Percentiles rank a stretch among this genome's conserved stretches.
Conservation (phyloP, 2,888 invertebrate species). For the Drosophila koepferae region DNA sequence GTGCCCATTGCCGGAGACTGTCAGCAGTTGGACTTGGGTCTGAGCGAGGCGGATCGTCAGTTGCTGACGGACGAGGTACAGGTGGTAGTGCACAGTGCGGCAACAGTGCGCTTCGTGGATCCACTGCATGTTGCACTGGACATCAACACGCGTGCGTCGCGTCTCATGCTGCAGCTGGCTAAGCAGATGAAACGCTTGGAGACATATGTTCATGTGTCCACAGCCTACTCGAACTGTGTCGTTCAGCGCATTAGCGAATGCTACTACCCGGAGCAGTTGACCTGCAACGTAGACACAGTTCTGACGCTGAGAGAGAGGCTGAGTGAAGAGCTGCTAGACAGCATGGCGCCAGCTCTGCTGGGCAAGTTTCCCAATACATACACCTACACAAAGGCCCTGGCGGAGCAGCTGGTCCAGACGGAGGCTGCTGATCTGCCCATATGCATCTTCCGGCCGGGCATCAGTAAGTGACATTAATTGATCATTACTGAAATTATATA, state of each 20-base stretch:
- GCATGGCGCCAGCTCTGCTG: conserved; percentile 72
- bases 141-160: conserved; percentile 89
- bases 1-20: conserved; percentile 84
- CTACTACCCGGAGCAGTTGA: conserved; percentile 82
- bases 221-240: conserved; percentile 89
- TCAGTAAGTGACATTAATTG: conserved; percentile 85
- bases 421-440: conserved; percentile 87
- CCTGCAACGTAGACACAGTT: conserved; percentile 82
- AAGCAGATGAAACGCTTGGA: conserved; percentile 86
- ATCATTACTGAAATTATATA: neutral
- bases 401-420: conserved; percentile 87
- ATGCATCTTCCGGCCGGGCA: conserved; percentile 90
- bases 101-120: conserved; percentile 93
- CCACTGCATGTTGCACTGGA: conserved; percentile 88
- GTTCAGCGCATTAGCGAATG: conserved; percentile 82
- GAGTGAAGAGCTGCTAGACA: conserved; percentile 82
- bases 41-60: conserved; percentile 81
- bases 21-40: conserved; percentile 81
- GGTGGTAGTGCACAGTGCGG: conserved; percentile 94
- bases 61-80: conserved; percentile 83
- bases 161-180: conserved; percentile 88
- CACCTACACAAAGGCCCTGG: conserved; percentile 90
- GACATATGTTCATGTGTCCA: conserved; percentile 88
- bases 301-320: conserved; percentile 78
- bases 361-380: conserved; percentile 89